A percentile compares a stretch with the other conserved stretches of the same genome.
Conservation (phyloP, 2,888 invertebrate species). For the Harmothoe impar region DNA sequence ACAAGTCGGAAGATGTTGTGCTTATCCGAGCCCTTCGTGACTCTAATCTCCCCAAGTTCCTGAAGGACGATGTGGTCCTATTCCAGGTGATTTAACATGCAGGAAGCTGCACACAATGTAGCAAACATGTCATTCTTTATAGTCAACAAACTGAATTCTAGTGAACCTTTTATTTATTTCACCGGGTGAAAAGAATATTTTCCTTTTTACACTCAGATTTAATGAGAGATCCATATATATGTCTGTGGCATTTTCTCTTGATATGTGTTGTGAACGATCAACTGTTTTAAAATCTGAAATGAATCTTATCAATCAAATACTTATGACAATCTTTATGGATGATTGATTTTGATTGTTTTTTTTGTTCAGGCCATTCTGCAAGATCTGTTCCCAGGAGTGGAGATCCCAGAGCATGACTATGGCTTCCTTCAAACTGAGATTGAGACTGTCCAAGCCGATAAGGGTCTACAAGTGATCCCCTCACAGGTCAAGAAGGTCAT, state of each 20-base stretch:
- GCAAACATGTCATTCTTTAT: not conserved
- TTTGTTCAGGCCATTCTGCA: slow-evolving; percentile 89
- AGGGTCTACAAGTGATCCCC: slow-evolving; percentile 88
- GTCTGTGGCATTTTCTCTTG: no score
- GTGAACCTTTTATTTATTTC: not conserved
- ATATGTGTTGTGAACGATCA: no score
- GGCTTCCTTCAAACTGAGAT: slow-evolving; percentile 88
- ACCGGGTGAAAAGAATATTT: no score
- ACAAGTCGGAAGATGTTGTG: slow-evolving; percentile 90
- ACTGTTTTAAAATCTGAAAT: no score
- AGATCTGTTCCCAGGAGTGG: slow-evolving; percentile 94
- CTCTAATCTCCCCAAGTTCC: slow-evolving; percentile 94
- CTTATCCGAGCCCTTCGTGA: slow-evolving; percentile 93
- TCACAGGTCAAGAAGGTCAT: slow-evolving; percentile 91
- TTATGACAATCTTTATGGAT: no score
- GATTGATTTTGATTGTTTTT: no score
- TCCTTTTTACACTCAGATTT: no score
- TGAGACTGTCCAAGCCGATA: slow-evolving; percentile 84
- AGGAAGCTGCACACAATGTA: not conserved
- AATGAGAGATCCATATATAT: no score
- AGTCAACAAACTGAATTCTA: not conserved
- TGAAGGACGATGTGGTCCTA: slow-evolving; percentile 91
- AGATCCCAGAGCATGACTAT: slow-evolving; percentile 91
- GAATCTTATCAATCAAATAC: no score
- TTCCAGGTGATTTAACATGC: slow-evolving; percentile 86